Evolutionary conservation across 2,888 invertebrate genomes (phyloP).

Genomic region (Branchipolynoe longqiensis): DNA sequence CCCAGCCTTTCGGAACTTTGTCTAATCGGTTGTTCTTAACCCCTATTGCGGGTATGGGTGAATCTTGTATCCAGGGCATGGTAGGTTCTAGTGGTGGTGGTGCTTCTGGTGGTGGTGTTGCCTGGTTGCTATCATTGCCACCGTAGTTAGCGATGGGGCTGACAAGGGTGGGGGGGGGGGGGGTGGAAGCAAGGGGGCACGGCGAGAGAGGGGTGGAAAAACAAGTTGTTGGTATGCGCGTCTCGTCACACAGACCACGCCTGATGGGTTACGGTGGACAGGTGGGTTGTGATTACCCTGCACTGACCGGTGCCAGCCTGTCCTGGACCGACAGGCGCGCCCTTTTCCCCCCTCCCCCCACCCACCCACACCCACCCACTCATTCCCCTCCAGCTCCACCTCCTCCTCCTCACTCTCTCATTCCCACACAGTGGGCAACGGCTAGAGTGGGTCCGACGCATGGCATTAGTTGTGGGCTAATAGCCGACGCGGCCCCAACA

Average conservation of each 20-base stretch:
- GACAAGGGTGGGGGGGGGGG: neutral
- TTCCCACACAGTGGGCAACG: neutral
- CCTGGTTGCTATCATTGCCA: too few relatives aligned
- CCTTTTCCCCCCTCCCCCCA: neutral
- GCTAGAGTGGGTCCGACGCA: neutral
- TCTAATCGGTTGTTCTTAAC: too few relatives aligned
- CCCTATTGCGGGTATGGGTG: too few relatives aligned
- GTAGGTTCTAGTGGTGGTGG: too few relatives aligned
- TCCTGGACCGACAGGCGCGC: too few relatives aligned
- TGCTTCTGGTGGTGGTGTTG: too few relatives aligned
- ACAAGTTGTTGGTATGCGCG: constrained; percentile 25
- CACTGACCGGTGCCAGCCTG: neutral
- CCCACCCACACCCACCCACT: neutral
- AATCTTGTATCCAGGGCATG: too few relatives aligned
- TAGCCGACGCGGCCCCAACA: constrained; percentile 28
- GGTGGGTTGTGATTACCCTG: neutral
- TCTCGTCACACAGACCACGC: neutral
- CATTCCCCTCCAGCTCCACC: neutral
- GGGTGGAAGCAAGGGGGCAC: neutral
- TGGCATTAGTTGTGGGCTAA: constrained; percentile 7
- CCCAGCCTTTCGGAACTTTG: too few relatives aligned
- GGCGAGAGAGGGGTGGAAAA: neutral
- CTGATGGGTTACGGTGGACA: constrained; percentile 10
- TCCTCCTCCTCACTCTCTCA: neutral
- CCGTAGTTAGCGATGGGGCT: too few relatives aligned